Evolutionary conservation across 2,113 vertebrate genomes (phyloP).

Genomic region (Riparia riparia): DNA sequence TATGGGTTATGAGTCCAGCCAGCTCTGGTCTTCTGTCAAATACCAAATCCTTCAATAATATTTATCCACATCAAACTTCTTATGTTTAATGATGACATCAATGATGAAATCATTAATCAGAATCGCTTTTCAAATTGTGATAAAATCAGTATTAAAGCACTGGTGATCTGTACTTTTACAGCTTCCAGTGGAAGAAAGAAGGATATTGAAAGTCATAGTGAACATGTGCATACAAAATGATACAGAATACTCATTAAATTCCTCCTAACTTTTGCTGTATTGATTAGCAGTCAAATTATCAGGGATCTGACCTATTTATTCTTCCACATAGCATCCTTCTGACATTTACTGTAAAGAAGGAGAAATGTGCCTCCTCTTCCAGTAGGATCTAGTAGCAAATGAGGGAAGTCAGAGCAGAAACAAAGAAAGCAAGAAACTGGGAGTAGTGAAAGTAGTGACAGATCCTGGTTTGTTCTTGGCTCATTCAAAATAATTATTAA

Average conservation of each 20-base stretch:
- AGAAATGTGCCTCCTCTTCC: background rate
- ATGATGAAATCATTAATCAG: background rate
- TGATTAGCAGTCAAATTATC: conserved; percentile 8
- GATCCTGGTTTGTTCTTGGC: background rate
- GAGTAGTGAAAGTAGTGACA: background rate
- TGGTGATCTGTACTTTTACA: background rate
- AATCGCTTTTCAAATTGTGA: background rate
- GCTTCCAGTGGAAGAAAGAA: background rate
- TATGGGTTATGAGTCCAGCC: background rate
- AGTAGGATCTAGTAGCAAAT: background rate
- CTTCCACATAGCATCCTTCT: background rate
- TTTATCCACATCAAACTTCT: background rate
- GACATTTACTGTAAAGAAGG: background rate
- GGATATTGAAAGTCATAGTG: background rate
- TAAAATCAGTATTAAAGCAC: background rate
- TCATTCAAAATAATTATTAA: background rate
- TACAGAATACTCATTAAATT: background rate
- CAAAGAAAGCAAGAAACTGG: background rate
- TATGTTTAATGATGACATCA: background rate
- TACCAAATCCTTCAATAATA: background rate
- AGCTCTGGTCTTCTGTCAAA: background rate
- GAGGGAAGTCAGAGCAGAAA: background rate
- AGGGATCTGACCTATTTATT: background rate
- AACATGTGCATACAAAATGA: background rate
- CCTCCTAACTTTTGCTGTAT: background rate